Evolutionary conservation across 2,797 vertebrate species (phyloP).

Genomic region (Coregonus suidteri): DNA sequence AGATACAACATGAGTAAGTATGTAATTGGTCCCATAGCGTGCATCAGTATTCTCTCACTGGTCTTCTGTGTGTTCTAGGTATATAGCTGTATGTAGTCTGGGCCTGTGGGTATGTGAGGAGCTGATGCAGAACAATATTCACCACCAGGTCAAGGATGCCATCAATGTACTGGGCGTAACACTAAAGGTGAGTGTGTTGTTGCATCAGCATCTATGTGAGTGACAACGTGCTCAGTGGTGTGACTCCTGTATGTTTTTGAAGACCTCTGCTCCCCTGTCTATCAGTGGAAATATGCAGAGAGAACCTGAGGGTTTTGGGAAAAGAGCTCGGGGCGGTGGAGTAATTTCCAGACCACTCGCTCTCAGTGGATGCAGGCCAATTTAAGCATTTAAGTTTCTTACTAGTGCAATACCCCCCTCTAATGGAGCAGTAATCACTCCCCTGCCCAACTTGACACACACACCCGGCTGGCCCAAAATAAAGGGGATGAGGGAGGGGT

Average conservation of each 20-base stretch:
- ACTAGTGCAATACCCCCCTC: slow-evolving; percentile 58
- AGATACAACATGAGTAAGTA: neutral
- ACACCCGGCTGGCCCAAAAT: slow-evolving; percentile 73
- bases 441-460: slow-evolving; percentile 78
- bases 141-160: slow-evolving; percentile 89
- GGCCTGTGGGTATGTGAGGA: slow-evolving; percentile 97
- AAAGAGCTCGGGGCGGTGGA: slow-evolving; percentile 61
- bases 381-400: slow-evolving; percentile 74
- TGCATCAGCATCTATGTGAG: neutral
- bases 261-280: neutral
- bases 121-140: slow-evolving; percentile 83
- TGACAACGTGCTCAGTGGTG: neutral
- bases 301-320: slow-evolving; percentile 30
- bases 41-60: neutral
- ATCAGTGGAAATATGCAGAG: slow-evolving; percentile 59
- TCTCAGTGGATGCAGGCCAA: slow-evolving; percentile 72
- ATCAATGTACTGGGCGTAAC: slow-evolving; percentile 95
- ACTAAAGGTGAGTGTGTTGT: slow-evolving; percentile 84
- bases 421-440: slow-evolving; percentile 79
- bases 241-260: neutral
- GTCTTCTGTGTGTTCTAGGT: slow-evolving; percentile 64
- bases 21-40: neutral
- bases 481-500: slow-evolving; percentile 61
- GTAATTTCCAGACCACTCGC: slow-evolving; percentile 74
- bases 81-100: slow-evolving; percentile 92